A percentile compares a stretch with the other conserved stretches of the same genome.
Evolutionary conservation across 2,113 vertebrate genomes (phyloP).

Genomic region (Turdus rufiventris): DNA sequence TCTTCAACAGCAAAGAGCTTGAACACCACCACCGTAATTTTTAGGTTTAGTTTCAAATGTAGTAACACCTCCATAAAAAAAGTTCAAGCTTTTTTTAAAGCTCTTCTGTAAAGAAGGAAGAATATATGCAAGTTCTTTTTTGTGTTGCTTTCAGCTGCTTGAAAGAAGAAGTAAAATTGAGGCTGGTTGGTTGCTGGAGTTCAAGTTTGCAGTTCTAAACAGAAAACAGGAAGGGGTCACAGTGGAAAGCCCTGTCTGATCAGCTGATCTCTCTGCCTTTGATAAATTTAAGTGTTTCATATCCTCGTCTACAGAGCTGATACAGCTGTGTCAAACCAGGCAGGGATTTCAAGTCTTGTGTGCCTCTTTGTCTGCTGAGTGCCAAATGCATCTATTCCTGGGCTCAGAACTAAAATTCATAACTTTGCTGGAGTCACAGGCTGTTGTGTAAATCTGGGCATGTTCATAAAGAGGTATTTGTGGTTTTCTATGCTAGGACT

Average conservation of each 20-base stretch:
- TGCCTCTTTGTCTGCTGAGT: neutral
- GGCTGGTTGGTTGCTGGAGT: constrained; percentile 52
- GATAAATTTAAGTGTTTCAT: constrained; percentile 38
- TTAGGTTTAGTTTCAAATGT: neutral
- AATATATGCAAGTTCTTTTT: neutral
- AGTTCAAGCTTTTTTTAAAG: neutral
- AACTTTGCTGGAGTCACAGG: neutral
- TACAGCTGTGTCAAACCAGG: neutral
- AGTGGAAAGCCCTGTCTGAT: constrained; percentile 46
- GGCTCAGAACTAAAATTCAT: neutral
- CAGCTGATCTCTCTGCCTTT: constrained; percentile 42
- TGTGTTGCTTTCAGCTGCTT: neutral
- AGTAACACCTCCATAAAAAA: neutral
- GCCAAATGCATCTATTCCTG: neutral
- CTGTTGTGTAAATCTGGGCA: neutral
- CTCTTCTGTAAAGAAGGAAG: neutral
- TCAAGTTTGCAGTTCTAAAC: constrained; percentile 23
- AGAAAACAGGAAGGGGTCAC: constrained; percentile 73
- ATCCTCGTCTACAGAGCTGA: neutral
- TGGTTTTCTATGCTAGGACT: neutral
- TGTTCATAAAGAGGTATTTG: neutral
- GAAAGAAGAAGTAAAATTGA: constrained; percentile 75
- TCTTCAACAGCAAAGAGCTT: neutral
- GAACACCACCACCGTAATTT: neutral
- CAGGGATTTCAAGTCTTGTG: neutral